Evolutionary conservation across 2,113 vertebrate species (phyloP), one percentile per base, ranked within the genome.

Genomic region (Urocolius indicus): DNA sequence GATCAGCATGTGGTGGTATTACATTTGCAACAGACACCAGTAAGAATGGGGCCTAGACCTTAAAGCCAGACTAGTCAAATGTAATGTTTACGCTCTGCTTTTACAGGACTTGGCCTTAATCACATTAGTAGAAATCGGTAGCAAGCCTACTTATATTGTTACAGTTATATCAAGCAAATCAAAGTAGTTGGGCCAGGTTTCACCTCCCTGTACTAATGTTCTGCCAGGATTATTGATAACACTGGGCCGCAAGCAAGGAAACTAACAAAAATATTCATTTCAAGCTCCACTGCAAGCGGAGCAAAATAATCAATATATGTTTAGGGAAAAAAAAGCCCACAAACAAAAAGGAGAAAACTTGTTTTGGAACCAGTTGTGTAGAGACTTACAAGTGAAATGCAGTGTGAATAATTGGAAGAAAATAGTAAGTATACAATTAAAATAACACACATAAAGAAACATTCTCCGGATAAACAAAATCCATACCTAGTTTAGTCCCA

Each of bases 221-320:
- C 89, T 89, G 54, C 36, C 85, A 90, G 46, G 13, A 74, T 96
- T 83, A 87, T 82, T 95, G 83, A 96, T 96, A 77, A 89, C 16
- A 12, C 29, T 71, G 36, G 24, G 51, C 29, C 22, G 51, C 29
- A 75, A 72, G 58, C 46, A 84, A 93, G 59, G 79, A 76, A 92
- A 57, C 69, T 85, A 94, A 76, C 23, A 92, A 95, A 97, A 97
- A 96, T 92, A 66, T 84, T 97, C 90, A 95, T 97, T 96, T 97
- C 86, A 97, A 96, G 94, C 79, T 96, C 77, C 85, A 73, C 55
- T 96, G 94, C 63, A 90, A 94, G 46, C 63, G 87, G 58, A 93
- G 49, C 34, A 93, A 96, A 95, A 93, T 93, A 97, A 97, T 96
- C 94, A 93, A 96, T 97, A 96, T 27, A 72, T 36, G 32, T 45